A percentile compares a stretch with the other conserved stretches of the same genome.
Evolutionary conservation across 2,888 invertebrate species (phyloP).

Genomic region (Rapana venosa): DNA sequence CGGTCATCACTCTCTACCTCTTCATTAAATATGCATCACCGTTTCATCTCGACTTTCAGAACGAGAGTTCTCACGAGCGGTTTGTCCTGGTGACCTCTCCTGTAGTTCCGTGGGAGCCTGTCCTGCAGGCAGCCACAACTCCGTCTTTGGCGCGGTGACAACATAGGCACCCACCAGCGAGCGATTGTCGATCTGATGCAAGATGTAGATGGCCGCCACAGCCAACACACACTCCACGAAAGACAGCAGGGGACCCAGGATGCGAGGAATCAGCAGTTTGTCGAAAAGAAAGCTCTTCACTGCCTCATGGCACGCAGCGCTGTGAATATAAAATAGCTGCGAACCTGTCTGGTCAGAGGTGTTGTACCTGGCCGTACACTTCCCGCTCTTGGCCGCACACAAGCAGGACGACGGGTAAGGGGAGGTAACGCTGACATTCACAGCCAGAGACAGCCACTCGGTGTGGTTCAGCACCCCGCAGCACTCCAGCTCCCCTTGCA

Average conservation of each 20-base stretch:
- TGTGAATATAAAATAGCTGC: not conserved
- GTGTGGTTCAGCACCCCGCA: conserved; percentile 9
- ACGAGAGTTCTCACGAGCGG: no score
- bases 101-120: not conserved
- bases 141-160: not conserved
- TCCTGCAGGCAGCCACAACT: not conserved
- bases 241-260: conserved; percentile 15
- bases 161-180: conserved; percentile 21
- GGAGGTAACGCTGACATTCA: not conserved
- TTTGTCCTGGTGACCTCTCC: not conserved
- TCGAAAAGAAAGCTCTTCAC: not conserved
- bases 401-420: not conserved
- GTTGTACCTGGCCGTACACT: not conserved
- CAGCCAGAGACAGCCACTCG: not conserved
- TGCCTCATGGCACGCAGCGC: not conserved
- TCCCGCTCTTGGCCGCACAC: not conserved
- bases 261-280: conserved; percentile 16
- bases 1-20: not conserved
- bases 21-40: not conserved
- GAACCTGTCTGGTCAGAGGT: not conserved
- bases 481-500: conserved; percentile 11
- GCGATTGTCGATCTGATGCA: conserved; percentile 20
- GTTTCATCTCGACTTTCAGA: not conserved
- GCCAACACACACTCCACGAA: not conserved
- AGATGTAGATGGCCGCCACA: not conserved